Evolutionary conservation across 2,797 vertebrate species (phyloP).

Genomic region (Synanceia verrucosa): DNA sequence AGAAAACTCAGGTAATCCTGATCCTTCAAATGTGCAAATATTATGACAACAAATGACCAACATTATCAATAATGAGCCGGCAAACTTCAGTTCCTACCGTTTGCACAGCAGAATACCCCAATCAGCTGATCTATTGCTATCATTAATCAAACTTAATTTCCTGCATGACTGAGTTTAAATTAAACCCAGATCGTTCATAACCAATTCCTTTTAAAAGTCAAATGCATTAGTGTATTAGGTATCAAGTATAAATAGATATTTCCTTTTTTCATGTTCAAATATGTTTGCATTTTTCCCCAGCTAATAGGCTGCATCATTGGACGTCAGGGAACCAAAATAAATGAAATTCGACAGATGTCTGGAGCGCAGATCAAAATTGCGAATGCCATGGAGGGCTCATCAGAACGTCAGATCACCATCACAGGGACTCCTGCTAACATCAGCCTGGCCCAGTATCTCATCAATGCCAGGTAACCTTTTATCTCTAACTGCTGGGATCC

Average conservation of each 20-base stretch:
- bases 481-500: constrained; percentile 17
- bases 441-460: constrained; percentile 98
- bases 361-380: constrained; percentile 99
- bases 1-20: neutral
- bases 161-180: constrained; percentile 18
- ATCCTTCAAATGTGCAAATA: neutral
- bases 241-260: constrained; percentile 7
- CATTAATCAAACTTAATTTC: constrained; percentile 27
- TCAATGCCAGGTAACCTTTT: constrained; percentile 92
- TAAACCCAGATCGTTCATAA: constrained; percentile 35
- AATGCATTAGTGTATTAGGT: neutral
- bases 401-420: constrained; percentile 98
- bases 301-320: constrained; percentile 99
- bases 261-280: constrained; percentile 48
- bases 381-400: constrained; percentile 95
- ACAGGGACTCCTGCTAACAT: constrained; percentile 98
- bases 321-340: constrained; percentile 99
- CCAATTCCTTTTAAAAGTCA: constrained; percentile 25
- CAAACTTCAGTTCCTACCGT: neutral
- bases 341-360: constrained; percentile 99
- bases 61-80: neutral
- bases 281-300: constrained; percentile 80
- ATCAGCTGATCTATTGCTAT: constrained; percentile 1
- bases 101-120: constrained; percentile 1
- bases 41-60: neutral